Conservation (phyloP, 2,797 vertebrate genomes). For the Otus scops region DNA sequence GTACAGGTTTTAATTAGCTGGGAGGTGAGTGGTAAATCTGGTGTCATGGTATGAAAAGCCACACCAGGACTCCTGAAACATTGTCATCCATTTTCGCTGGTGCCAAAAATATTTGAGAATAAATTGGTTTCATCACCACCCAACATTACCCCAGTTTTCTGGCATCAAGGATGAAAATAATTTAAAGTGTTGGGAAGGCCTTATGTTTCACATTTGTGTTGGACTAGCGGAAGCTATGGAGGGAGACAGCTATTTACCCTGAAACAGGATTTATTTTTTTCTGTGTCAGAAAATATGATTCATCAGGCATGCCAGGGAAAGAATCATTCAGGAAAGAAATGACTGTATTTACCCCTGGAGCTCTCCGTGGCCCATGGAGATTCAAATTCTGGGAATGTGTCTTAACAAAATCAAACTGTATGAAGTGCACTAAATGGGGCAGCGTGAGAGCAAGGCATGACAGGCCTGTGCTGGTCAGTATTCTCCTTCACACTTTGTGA, state of each 20-base stretch:
- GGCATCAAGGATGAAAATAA: background rate
- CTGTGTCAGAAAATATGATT: background rate
- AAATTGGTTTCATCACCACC: background rate
- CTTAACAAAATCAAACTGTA: background rate
- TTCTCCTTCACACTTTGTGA: background rate
- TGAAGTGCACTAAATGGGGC: background rate
- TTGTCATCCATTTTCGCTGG: background rate
- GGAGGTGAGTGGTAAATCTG: background rate
- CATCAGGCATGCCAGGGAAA: background rate
- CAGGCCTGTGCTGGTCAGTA: rapidly evolving
- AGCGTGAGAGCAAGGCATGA: background rate
- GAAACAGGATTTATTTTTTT: background rate
- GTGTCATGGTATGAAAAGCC: background rate
- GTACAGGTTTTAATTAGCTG: background rate
- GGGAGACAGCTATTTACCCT: background rate
- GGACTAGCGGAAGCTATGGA: background rate
- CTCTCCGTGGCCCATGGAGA: background rate
- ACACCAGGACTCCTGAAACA: background rate
- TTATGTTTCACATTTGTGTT: background rate
- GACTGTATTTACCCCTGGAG: background rate
- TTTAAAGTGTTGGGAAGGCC: background rate
- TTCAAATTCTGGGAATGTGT: background rate
- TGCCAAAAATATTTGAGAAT: background rate
- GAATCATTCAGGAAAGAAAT: background rate
- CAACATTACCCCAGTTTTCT: background rate